Percentiles rank a stretch among this genome's conserved stretches.
phyloP scores from a whole-genome alignment of 1,140 invertebrate species.

The Brachionus paranguensis region DNA sequence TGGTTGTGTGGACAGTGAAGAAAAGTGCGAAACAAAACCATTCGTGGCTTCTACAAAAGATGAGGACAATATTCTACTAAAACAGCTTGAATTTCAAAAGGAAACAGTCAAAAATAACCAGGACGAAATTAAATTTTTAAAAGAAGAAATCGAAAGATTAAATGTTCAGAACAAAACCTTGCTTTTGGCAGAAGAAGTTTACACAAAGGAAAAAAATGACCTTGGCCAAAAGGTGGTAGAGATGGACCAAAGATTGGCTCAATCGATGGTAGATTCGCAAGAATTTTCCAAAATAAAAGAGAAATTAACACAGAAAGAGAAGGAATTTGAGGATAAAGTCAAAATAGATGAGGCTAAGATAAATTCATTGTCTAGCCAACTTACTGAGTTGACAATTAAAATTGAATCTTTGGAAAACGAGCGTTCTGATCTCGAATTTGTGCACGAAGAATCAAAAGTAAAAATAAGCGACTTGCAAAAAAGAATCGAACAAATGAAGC shows the following conservation, averaged over 20 bases:
- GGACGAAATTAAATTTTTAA: slow-evolving; percentile 29
- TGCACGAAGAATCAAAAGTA: slow-evolving; percentile 45
- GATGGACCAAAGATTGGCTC: slow-evolving; percentile 57
- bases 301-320: slow-evolving; percentile 50
- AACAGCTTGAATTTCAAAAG: slow-evolving; percentile 26
- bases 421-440: slow-evolving; percentile 43
- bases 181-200: slow-evolving; percentile 4
- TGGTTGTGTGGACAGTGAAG: slow-evolving; percentile 40
- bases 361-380: slow-evolving; percentile 40
- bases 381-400: slow-evolving; percentile 42
- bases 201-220: not conserved
- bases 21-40: not conserved
- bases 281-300: slow-evolving; percentile 36
- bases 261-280: slow-evolving; percentile 56
- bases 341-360: slow-evolving; percentile 41
- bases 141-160: slow-evolving; percentile 16
- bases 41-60: not conserved
- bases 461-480: slow-evolving; percentile 50
- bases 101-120: not conserved
- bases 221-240: slow-evolving; percentile 45
- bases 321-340: slow-evolving; percentile 45
- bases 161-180: not conserved
- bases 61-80: not conserved
- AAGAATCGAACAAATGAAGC: slow-evolving; percentile 46
- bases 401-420: slow-evolving; percentile 41